Percentiles rank a stretch among this genome's conserved stretches.
Conservation (phyloP, 1,140 invertebrate genomes). For the Sesamia nonagrioides region DNA sequence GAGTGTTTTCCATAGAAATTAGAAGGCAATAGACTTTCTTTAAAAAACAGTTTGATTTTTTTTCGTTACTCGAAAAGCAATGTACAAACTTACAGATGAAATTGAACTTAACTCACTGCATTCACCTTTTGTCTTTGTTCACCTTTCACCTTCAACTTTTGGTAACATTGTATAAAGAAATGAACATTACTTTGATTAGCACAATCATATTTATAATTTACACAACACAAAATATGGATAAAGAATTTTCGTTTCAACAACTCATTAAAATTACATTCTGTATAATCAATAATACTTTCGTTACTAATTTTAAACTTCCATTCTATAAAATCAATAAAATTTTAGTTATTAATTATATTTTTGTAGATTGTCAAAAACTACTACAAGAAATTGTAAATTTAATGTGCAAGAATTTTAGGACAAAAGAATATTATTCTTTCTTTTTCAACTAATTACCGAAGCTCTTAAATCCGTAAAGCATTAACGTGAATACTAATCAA, state of each 20-base stretch:
- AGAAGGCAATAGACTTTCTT: conserved; percentile 47
- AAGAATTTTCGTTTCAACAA: conserved; percentile 17
- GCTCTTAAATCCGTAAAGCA: background rate
- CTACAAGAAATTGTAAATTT: background rate
- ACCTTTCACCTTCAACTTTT: conserved; percentile 41
- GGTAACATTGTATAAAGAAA: background rate
- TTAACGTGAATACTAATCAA: background rate
- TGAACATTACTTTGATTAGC: conserved; percentile 29
- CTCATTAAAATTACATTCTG: conserved; percentile 28
- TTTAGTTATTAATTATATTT: no score
- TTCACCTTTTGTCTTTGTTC: conserved; percentile 42
- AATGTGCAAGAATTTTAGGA: conserved; percentile 1
- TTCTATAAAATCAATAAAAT: no score
- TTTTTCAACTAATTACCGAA: background rate
- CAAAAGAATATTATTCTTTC: conserved; percentile 10
- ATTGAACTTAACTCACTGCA: conserved; percentile 35
- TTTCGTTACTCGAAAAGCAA: conserved; percentile 9
- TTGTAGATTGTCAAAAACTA: conserved; percentile 1
- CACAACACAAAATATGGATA: conserved; percentile 37
- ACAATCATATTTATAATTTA: conserved; percentile 35
- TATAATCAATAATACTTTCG: conserved; percentile 18
- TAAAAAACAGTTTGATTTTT: conserved; percentile 18
- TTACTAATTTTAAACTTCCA: background rate
- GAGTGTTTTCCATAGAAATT: conserved; percentile 47
- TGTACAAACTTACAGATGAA: conserved; percentile 8